Evolutionary conservation across 1,140 invertebrate genomes (phyloP), one percentile per base, ranked within the genome.

Genomic region (Tachypleus tridentatus): DNA sequence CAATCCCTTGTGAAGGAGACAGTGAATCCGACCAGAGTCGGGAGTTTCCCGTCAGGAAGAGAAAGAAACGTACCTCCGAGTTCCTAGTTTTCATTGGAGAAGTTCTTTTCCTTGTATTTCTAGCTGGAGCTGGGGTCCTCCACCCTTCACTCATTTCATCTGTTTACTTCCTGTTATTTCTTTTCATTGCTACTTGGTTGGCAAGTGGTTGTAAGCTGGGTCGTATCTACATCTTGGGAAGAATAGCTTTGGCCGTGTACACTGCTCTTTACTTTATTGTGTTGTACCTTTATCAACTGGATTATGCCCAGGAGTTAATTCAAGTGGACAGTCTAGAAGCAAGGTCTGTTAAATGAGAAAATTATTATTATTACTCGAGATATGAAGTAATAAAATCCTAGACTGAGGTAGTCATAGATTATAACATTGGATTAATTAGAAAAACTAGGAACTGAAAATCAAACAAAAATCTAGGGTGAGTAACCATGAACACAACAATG

Each of bases 171-270:
- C 49, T 79, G 4, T 69, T 87, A 10, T 97, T 97, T 75, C 78
- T 97, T 70, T 82, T 82, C 49, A 82, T 88, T 5, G 86, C 88
- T 10, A 95, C 93, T 0, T 91, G 89, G 79, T 93, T 93, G 89
- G 85, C 90, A 11, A 86, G 87, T 71, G 88, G 88, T 73, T 84
- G 75, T 52, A 65, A 74, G 54, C 71, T 85, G 65, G 84, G 88
- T 57, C 81, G 82, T 65, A 84, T 82, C 3, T 96, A 93, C 74
- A 87, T 71, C 4, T 68, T 74, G 48, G 61, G 73, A 29, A 72
- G 77, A 57, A 68, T 77, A 48, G 62, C 76, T 47, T 71, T 93
- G 7, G 84, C 91, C 78, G 74, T 86, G 3, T 83, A 91, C 67
- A 84, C 89, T 69, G 84, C 84, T 3, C 71, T 84, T 10, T 93